Conservation (phyloP, 2,888 invertebrate species). For the Leucophora obtusa region DNA sequence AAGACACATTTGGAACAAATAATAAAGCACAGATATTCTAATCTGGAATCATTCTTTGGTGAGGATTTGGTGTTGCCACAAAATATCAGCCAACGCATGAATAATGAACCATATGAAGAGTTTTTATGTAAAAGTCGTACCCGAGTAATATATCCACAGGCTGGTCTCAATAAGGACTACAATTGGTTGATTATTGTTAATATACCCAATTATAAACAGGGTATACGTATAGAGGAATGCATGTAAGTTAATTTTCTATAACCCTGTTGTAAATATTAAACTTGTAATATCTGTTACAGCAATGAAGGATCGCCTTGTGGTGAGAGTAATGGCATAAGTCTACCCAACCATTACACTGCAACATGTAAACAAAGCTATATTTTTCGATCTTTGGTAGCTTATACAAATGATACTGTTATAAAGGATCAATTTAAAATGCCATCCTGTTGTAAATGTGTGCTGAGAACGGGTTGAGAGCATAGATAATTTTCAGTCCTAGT, state of each 20-base stretch:
- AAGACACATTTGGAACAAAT: slow-evolving; percentile 72
- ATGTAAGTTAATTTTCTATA: slow-evolving; percentile 80
- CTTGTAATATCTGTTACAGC: slow-evolving; percentile 70
- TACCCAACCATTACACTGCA: slow-evolving; percentile 68
- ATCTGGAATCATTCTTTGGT: slow-evolving; percentile 74
- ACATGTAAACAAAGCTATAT: slow-evolving; percentile 83
- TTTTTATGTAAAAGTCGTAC: slow-evolving; percentile 79
- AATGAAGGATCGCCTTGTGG: slow-evolving; percentile 78
- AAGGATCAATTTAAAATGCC: slow-evolving; percentile 83
- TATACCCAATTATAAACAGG: slow-evolving; percentile 85
- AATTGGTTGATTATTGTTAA: slow-evolving; percentile 86
- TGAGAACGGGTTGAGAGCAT: slow-evolving; percentile 63
- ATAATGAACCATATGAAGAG: slow-evolving; percentile 74
- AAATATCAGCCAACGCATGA: slow-evolving; percentile 80
- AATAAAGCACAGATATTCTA: slow-evolving; percentile 65
- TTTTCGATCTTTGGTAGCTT: slow-evolving; percentile 80
- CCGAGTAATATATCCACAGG: slow-evolving; percentile 81
- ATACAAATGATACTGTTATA: slow-evolving; percentile 78
- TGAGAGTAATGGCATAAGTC: slow-evolving; percentile 36
- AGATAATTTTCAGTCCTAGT: neutral
- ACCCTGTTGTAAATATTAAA: neutral
- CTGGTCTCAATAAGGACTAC: slow-evolving; percentile 81
- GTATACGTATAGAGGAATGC: slow-evolving; percentile 87
- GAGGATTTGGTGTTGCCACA: slow-evolving; percentile 77
- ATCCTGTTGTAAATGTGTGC: slow-evolving; percentile 86